Evolutionary conservation across 1,140 invertebrate species (phyloP).

Genomic region (Drosophila ercepeae): DNA sequence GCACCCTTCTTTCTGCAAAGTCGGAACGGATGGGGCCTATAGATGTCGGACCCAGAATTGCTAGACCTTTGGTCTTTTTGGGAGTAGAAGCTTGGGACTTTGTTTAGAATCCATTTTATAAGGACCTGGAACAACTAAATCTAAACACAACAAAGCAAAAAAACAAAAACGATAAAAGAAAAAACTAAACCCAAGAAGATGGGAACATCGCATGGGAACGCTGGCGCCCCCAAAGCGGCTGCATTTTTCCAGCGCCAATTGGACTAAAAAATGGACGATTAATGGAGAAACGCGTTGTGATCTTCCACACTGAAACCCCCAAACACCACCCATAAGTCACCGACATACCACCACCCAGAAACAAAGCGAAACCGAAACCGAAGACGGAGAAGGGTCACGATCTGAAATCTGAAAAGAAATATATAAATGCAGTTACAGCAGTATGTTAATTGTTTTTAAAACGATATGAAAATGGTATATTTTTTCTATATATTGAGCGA

Average conservation of each 20-base stretch:
- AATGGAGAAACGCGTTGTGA: slow-evolving; percentile 1
- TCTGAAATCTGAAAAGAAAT: slow-evolving; percentile 15
- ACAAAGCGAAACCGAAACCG: background rate
- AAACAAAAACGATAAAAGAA: background rate
- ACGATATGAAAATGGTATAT: slow-evolving; percentile 29
- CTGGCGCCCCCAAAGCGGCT: slow-evolving; percentile 12
- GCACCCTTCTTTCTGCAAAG: too few species aligned
- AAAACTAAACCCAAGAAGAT: slow-evolving; percentile 11
- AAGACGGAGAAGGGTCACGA: background rate
- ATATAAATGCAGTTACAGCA: slow-evolving; percentile 35
- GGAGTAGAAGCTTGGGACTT: too few species aligned
- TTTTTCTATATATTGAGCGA: slow-evolving; percentile 55
- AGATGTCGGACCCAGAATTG: too few species aligned
- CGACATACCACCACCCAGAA: slow-evolving; percentile 7
- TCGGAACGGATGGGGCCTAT: too few species aligned
- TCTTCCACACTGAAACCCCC: slow-evolving; percentile 1
- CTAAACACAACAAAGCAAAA: background rate
- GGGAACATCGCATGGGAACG: slow-evolving; percentile 10
- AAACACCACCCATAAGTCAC: slow-evolving; percentile 4
- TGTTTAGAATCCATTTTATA: too few species aligned
- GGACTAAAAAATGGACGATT: background rate
- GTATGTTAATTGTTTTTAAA: slow-evolving; percentile 48
- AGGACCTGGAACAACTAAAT: background rate
- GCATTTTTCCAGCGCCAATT: slow-evolving; percentile 13
- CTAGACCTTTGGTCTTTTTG: too few species aligned